These are phyloP conservation scores for Neosalanx taihuensis DNA, from an alignment of 2,797 vertebrate species.

Conservation along the genomic window DNA sequence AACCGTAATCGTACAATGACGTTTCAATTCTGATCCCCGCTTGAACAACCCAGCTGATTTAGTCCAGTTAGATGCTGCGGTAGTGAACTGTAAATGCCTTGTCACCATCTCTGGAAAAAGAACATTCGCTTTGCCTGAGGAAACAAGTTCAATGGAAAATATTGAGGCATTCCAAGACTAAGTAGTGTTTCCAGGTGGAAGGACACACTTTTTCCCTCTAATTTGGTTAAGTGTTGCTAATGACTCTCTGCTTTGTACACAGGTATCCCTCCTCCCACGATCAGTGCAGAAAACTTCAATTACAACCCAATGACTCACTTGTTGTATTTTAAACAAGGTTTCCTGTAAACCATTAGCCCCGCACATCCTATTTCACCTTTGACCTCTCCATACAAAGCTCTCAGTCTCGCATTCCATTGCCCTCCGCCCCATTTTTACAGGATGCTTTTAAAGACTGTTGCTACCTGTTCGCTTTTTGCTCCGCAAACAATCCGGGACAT, in stretches of 20 bases:
- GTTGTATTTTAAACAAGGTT: slow-evolving; percentile 16
- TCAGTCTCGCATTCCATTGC: slow-evolving; percentile 15
- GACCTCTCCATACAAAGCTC: slow-evolving; percentile 24
- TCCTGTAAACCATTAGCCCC: not conserved
- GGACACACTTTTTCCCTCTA: slow-evolving; percentile 33
- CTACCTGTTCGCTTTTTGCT: slow-evolving; percentile 2
- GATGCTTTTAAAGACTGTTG: slow-evolving; percentile 3
- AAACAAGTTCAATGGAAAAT: not conserved
- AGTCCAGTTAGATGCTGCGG: not conserved
- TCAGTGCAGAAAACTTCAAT: slow-evolving; percentile 11
- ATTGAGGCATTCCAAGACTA: slow-evolving; percentile 21
- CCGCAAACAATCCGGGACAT: not conserved
- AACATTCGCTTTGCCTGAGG: not conserved
- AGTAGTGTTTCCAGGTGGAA: not conserved
- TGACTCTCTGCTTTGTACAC: slow-evolving; percentile 28
- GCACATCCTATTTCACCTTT: slow-evolving; percentile 33
- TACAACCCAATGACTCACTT: slow-evolving; percentile 13
- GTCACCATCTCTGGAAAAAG: not conserved
- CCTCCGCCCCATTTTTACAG: not conserved
- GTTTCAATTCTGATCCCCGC: not conserved
- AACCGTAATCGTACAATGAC: not conserved
- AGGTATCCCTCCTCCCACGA: slow-evolving; percentile 14
- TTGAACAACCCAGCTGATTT: not conserved
- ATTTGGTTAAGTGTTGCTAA: slow-evolving; percentile 22
- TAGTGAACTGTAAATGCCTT: not conserved